phyloP scores from a whole-genome alignment of 2,113 vertebrate species.

The Gasterosteus nipponicus region DNA sequence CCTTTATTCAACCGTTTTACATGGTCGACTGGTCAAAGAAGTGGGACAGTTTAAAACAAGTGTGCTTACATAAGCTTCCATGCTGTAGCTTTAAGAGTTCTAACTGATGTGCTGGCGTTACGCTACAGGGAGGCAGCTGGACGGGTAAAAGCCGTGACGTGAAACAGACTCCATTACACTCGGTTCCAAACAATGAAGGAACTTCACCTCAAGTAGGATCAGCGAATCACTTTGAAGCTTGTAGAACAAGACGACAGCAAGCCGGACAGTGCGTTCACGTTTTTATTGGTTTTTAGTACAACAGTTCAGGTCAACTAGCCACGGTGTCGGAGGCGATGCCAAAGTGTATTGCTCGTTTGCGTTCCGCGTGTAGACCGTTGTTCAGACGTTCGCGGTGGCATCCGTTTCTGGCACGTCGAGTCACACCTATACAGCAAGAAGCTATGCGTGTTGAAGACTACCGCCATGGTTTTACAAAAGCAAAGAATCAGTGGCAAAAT shows the following conservation, averaged over 20 bases:
- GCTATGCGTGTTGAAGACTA: conserved; percentile 64
- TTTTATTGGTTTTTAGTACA: conserved; percentile 77
- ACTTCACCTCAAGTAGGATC: background rate
- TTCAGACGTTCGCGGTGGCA: conserved; percentile 37
- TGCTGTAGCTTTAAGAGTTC: too few species aligned
- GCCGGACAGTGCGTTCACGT: conserved; percentile 12
- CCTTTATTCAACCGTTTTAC: background rate
- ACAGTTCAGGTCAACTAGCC: conserved; percentile 72
- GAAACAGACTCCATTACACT: too few species aligned
- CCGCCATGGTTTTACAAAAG: conserved; percentile 52
- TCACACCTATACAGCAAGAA: conserved; percentile 64
- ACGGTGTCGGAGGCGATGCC: conserved; percentile 62
- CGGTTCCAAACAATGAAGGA: background rate
- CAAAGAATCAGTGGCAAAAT: conserved; percentile 45
- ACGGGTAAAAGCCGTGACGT: too few species aligned
- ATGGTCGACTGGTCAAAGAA: background rate
- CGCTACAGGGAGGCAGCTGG: background rate
- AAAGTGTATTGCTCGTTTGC: conserved; percentile 73
- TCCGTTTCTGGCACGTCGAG: conserved; percentile 51
- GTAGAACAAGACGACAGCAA: background rate
- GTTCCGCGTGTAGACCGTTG: conserved; percentile 57
- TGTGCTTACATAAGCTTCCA: too few species aligned
- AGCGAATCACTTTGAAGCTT: background rate
- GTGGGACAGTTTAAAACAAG: background rate
- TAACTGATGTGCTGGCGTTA: too few species aligned